phyloP scores from a whole-genome alignment of 2,888 invertebrate genomes.

The Lampropteryx suffumata region DNA sequence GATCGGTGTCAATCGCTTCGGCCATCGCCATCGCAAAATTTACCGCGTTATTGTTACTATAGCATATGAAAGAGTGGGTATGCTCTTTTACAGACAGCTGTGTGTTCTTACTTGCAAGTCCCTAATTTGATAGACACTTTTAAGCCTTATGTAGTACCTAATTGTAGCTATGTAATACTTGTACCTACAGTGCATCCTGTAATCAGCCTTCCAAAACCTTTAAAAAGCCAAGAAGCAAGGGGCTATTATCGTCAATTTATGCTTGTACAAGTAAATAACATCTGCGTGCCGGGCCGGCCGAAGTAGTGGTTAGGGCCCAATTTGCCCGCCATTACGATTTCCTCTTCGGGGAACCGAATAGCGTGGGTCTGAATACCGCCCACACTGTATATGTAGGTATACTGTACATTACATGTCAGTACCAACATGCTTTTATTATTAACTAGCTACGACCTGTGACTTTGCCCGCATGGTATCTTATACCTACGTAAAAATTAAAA shows the following conservation, averaged over 20 bases:
- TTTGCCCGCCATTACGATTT: slow-evolving; percentile 80
- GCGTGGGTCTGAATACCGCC: slow-evolving; percentile 75
- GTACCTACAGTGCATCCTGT: slow-evolving; percentile 12
- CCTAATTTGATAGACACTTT: too few species aligned
- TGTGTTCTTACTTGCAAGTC: too few species aligned
- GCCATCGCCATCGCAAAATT: too few species aligned
- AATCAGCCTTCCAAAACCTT: slow-evolving; percentile 23
- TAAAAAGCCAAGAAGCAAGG: slow-evolving; percentile 36
- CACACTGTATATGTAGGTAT: slow-evolving; percentile 39
- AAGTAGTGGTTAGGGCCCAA: slow-evolving; percentile 80
- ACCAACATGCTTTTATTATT: slow-evolving; percentile 4
- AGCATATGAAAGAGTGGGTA: too few species aligned
- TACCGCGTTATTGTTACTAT: too few species aligned
- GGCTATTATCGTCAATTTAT: slow-evolving; percentile 52
- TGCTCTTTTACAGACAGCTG: too few species aligned
- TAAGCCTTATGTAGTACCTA: too few species aligned
- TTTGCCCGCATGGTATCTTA: too few species aligned
- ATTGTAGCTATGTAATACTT: too few species aligned
- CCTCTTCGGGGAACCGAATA: slow-evolving; percentile 81
- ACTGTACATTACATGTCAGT: not conserved
- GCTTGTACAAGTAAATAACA: slow-evolving; percentile 60
- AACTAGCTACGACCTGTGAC: too few species aligned
- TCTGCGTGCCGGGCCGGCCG: slow-evolving; percentile 65
- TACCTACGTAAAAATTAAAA: too few species aligned
- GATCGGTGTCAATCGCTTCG: too few species aligned